Base-by-base conservation (phyloP, 2,888 invertebrate genomes). In the Acleris emargana region DNA sequence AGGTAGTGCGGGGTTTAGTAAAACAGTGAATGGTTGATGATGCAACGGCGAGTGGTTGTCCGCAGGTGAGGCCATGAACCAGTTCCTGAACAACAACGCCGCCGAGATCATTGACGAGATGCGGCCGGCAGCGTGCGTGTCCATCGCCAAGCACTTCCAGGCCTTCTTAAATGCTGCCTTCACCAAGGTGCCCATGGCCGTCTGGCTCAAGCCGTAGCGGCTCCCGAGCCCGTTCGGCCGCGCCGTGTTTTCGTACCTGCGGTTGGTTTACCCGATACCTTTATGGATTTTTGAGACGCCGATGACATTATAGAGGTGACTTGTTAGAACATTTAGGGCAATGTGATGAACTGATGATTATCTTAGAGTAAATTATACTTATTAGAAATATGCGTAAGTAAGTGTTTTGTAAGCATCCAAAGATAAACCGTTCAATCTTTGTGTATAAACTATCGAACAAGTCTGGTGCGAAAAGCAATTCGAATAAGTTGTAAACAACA, bases 21-120 rank as follows among this genome's bases (percentile, higher is more conserved):
- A 20, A 3, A 20, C 13, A 4, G 49, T 18, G 5, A 11, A 17
- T 38, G 18, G 16, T 16, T 16, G 16, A 22, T 66, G 17, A 22
- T 54, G 18, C n/a, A 9, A 51, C 52, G 20, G 32, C 52, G 9
- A 25, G 50, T 38, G 47, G 2, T 52, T 5, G 4, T 52, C 88
- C 87, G 32, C 85, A 96, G 96, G 96, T 47, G 95, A 96, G 81
- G 96, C 96, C 0, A 96, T 97, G 94, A 97, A 97, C 84, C 96
- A 96, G 81, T 97, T 97, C 83, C 87, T 97, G 69, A 97, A 97
- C 87, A 95, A 95, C 82, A 96, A 97, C 77, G 94, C 96, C 0
- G 94, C 95, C 54, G 96, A 96, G 81, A 96, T 97, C 73, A 96
- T 97, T 69, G 95, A 95, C 64, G 97, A 97, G 89, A 96, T 97